These are phyloP conservation scores for Egretta garzetta DNA, from an alignment of 2,113 vertebrate genomes.

Conservation along the genomic window DNA sequence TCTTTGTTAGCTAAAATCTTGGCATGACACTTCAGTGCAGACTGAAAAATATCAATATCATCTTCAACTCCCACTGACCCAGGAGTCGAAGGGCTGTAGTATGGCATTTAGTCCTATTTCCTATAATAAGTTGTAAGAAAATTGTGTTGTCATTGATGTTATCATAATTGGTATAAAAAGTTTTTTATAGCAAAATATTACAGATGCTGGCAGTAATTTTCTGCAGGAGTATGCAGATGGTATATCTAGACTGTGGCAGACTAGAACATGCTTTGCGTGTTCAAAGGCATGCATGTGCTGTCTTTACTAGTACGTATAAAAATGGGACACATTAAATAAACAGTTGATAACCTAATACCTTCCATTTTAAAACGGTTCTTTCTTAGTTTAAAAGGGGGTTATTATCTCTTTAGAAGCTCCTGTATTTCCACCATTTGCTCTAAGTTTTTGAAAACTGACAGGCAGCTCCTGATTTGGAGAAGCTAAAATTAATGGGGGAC, in stretches of 20 bases:
- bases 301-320: neutral
- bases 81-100: neutral
- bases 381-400: neutral
- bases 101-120: neutral
- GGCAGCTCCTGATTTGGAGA: neutral
- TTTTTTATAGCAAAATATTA: neutral
- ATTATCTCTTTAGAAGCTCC: neutral
- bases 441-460: neutral
- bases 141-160: neutral
- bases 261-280: neutral
- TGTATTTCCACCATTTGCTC: neutral
- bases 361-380: neutral
- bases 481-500: neutral
- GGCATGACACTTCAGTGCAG: neutral
- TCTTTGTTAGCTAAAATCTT: constrained; percentile 12
- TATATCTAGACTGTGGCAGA: neutral
- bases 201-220: neutral
- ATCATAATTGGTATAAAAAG: neutral
- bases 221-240: neutral
- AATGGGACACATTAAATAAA: neutral
- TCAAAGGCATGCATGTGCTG: neutral
- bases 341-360: neutral
- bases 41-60: neutral
- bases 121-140: constrained; percentile 7
- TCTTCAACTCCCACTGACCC: neutral